Evolutionary conservation across 2,113 vertebrate species (phyloP), one percentile per base, ranked within the genome.

Genomic region (Eretmochelys imbricata): DNA sequence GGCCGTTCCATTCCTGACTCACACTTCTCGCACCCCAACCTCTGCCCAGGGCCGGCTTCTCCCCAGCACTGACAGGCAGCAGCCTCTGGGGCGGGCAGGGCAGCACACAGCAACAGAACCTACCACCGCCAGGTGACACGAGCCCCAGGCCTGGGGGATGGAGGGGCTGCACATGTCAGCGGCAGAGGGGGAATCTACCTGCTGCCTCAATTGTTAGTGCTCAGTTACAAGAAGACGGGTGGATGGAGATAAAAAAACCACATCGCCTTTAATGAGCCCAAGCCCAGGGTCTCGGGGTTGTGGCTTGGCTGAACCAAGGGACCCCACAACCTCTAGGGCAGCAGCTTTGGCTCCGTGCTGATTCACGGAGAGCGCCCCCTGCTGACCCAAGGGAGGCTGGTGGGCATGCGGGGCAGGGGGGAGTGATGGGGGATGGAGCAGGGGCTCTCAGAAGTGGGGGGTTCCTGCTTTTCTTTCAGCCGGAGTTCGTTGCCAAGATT

Each of bases 241-340:
- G 35, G 65, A 35, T 31, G 65, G 65, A 8, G 65, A 38, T 9
- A n/a, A n/a, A 69, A 35, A 7, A 8, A 14, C 59, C 59, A 35
- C 27, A 10, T 27, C 57, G 3, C 27, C 57, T 13, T 29, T 59
- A 29, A 12, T 11, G 31, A n/a, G 31, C 8, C 17, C 35, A 17
- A 16, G 65, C 65, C 19, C 31, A 4, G 16, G 65, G n/a, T 35
- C 14, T 8, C 3, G 35, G 17, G 65, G 14, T 20, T 17, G 16
- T 17, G 4, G 35, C 35, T n/a, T 69, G 35, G 7, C 65, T 20
- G 65, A 69, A 35, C 4, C 8, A n/a, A 69, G 65, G 31, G 31
- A 31, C 65, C 16, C 31, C 31, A 2, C 35, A 3, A 7, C 8
- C 16, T 19, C 14, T 4, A 4, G 35, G 1, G 17, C 17, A 20